Evolutionary conservation across 37 sponge, comb jelly and placozoan genomes (phyloP).

Genomic region (Agelas oroides): DNA sequence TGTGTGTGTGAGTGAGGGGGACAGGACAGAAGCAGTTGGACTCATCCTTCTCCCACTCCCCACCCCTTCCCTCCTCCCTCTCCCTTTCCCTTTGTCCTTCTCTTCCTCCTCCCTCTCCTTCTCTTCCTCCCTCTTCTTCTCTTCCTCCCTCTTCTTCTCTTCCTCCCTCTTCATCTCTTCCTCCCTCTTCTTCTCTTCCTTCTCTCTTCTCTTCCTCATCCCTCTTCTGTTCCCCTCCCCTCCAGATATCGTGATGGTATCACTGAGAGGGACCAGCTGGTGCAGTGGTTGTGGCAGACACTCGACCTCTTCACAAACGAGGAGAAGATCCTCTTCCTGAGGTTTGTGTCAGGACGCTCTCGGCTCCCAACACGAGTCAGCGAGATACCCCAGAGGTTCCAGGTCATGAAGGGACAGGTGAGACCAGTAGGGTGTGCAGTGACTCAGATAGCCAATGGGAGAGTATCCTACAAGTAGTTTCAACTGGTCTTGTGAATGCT

Average conservation of each 20-base stretch:
- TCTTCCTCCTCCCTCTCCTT: background rate
- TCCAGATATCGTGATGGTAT: constrained; percentile 69
- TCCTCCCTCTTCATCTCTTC: background rate
- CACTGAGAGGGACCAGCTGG: constrained; percentile 39
- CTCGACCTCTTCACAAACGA: constrained; percentile 82
- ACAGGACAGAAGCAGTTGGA: no score
- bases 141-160: background rate
- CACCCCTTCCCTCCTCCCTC: background rate
- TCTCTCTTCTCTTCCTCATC: background rate
- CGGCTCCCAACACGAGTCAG: constrained; percentile 82
- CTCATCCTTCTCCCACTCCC: no score
- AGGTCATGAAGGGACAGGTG: constrained; percentile 83
- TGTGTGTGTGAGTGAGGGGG: background rate
- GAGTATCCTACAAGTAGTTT: no score
- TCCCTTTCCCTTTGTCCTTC: background rate
- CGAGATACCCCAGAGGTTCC: constrained; percentile 87
- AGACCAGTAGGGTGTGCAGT: background rate
- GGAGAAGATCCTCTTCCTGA: constrained; percentile 77
- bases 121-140: background rate
- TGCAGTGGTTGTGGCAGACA: constrained; percentile 91
- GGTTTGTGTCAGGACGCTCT: constrained; percentile 90
- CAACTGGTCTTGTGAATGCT: no score
- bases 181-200: background rate
- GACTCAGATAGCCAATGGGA: no score
- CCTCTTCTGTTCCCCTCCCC: background rate